Percentiles rank a stretch among this genome's conserved stretches.
Evolutionary conservation across 2,888 invertebrate genomes (phyloP).

Genomic region (Eurytoma californica): DNA sequence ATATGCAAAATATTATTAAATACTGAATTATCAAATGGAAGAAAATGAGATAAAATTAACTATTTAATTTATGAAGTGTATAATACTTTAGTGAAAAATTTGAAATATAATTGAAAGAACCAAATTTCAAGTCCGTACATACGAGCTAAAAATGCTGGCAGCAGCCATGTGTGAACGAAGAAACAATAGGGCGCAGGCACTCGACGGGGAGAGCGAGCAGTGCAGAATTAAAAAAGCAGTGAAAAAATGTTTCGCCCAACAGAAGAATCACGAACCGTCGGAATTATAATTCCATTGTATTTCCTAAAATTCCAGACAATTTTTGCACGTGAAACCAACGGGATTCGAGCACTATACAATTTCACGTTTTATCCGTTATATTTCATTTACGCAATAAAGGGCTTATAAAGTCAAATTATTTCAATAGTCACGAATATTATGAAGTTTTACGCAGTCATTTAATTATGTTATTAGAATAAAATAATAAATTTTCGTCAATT

Average conservation of each 20-base stretch:
- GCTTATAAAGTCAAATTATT: too few species aligned
- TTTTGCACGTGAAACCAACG: conserved; percentile 24
- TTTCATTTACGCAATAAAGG: neutral
- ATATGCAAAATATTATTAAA: too few species aligned
- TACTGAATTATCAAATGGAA: too few species aligned
- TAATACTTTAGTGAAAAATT: too few species aligned
- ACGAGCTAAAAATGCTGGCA: conserved; percentile 3
- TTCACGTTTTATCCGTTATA: neutral
- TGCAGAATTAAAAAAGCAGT: conserved; percentile 26
- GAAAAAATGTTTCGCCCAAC: neutral
- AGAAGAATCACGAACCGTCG: conserved; percentile 37
- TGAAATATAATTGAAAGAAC: too few species aligned
- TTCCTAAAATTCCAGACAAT: conserved; percentile 43
- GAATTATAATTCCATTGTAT: conserved; percentile 37
- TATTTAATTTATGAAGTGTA: too few species aligned
- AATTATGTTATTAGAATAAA: too few species aligned
- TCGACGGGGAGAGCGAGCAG: conserved; percentile 19
- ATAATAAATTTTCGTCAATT: too few species aligned
- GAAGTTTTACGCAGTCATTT: too few species aligned
- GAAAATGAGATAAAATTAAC: too few species aligned
- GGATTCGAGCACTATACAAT: neutral
- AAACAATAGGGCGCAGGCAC: conserved; percentile 33
- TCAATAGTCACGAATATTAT: too few species aligned
- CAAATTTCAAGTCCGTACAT: too few species aligned
- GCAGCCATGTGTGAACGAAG: conserved; percentile 34